Evolutionary conservation across 2,113 vertebrate species (phyloP).

Genomic region (Pterocles gutturalis): DNA sequence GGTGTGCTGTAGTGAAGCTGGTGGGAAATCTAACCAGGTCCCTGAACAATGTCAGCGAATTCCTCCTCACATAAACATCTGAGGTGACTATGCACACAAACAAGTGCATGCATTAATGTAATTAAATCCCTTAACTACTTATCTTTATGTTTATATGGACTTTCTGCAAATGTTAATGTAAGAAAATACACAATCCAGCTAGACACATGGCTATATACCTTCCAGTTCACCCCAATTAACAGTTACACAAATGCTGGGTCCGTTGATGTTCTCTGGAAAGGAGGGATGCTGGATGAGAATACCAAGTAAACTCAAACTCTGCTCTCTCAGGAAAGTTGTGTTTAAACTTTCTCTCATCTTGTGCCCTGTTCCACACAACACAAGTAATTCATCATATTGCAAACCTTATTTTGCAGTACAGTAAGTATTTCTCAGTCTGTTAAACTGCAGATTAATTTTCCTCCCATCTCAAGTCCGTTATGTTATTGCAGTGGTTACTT

Average conservation of each 20-base stretch:
- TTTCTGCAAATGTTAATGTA: not conserved
- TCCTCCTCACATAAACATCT: not conserved
- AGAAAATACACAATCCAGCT: not conserved
- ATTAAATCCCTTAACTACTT: not conserved
- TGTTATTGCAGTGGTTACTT: not conserved
- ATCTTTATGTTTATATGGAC: not conserved
- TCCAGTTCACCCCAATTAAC: not conserved
- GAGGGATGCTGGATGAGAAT: not conserved
- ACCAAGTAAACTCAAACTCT: not conserved
- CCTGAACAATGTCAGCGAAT: not conserved
- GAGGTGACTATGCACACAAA: not conserved
- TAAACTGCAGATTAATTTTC: constrained; percentile 10
- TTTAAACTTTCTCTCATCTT: not conserved
- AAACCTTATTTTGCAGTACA: not conserved
- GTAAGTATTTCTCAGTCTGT: not conserved
- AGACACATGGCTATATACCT: not conserved
- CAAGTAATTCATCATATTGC: not conserved
- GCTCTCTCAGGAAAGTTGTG: not conserved
- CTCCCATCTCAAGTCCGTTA: not conserved
- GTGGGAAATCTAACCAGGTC: not conserved
- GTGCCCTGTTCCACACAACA: not conserved
- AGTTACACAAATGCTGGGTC: not conserved
- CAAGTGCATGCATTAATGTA: not conserved
- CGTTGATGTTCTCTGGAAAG: not conserved
- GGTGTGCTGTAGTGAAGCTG: not conserved